Evolutionary conservation across 2,797 vertebrate genomes (phyloP).

Genomic region (Ctenochaetus hawaiiensis): DNA sequence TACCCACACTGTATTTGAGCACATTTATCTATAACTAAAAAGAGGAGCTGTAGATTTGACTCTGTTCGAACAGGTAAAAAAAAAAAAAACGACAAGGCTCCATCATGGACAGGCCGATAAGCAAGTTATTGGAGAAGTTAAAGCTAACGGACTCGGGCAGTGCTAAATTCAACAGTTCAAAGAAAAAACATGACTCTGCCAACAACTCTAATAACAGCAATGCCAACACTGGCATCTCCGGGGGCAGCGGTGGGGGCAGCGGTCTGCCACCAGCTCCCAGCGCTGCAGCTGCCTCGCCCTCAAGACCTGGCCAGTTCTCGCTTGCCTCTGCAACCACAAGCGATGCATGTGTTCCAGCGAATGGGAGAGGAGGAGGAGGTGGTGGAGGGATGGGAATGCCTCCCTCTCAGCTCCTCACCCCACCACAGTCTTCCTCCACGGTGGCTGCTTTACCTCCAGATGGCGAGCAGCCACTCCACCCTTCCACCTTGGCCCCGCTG

Average conservation of each 20-base stretch:
- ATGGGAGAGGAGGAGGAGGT: slow-evolving; percentile 63
- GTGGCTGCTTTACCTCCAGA: slow-evolving; percentile 74
- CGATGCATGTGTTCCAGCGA: slow-evolving; percentile 72
- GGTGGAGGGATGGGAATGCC: slow-evolving; percentile 67
- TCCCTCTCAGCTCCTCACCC: slow-evolving; percentile 71
- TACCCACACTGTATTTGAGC: slow-evolving; percentile 71
- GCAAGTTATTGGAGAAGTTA: slow-evolving; percentile 89
- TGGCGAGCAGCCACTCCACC: slow-evolving; percentile 76
- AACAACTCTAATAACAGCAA: slow-evolving; percentile 87
- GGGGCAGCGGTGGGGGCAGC: slow-evolving; percentile 51
- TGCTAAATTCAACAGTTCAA: slow-evolving; percentile 88
- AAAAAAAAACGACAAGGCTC: slow-evolving; percentile 13
- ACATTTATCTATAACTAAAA: slow-evolving; percentile 49
- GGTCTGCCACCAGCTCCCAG: slow-evolving; percentile 63
- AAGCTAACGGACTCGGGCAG: slow-evolving; percentile 89
- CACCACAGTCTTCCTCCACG: slow-evolving; percentile 60
- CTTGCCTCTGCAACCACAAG: slow-evolving; percentile 72
- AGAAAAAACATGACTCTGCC: slow-evolving; percentile 86
- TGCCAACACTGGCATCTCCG: slow-evolving; percentile 75
- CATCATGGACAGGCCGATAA: slow-evolving; percentile 89
- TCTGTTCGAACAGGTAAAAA: slow-evolving; percentile 32
- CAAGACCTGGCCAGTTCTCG: slow-evolving; percentile 78
- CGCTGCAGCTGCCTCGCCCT: slow-evolving; percentile 75
- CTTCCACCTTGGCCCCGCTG: slow-evolving; percentile 81
- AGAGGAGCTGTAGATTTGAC: slow-evolving; percentile 17